Base-by-base conservation (phyloP, 1,140 invertebrate genomes). In the Psix sp. region DNA sequence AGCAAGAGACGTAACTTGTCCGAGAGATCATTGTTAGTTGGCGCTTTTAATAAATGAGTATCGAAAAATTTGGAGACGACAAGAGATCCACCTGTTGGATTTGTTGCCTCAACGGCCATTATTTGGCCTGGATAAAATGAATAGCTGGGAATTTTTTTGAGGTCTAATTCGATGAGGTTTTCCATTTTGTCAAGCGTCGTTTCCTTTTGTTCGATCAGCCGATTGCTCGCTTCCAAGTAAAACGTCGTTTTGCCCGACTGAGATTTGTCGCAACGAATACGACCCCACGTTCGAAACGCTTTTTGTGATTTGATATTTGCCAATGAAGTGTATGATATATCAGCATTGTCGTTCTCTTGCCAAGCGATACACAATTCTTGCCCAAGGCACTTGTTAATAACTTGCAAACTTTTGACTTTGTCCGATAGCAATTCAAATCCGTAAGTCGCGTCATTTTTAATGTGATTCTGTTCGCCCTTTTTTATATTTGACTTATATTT, bases 101-200 rank as follows among this genome's bases (percentile, higher is more conserved):
- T 94, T 0, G 89, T 86, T 0, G 94, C 94, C 35, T 91, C 88
- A 21, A 94, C 88, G 1, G 92, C 91, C 6, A 95, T 90, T 14
- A 96, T 90, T 89, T 97, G 95, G 0, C 95, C 95, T 2, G 95
- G 93, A 81, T 95, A 96, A 7, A 97, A 80, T 0, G 93, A 92
- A 77, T 91, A 95, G 33, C 92, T 89, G 21, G 90, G 88, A 5
- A 94, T 73, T 48, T 90, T 89, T 17, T 83, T 88, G 3, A 94
- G 84, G 79, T 93, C 91, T 6, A 94, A 70, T 80, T 76, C 85
- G 6, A 48, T 24, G 18, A 21, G 42, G 17, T 63, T 57, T 24
- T 70, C 66, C 5, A 60, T 1, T 33, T 26, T 52, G 0, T 68
- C 65, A 1, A 60, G 33, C 11, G 40, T 11, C 10, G 18, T 14